Conservation (phyloP, 2,888 invertebrate genomes). For the Diadegma fenestrale region DNA sequence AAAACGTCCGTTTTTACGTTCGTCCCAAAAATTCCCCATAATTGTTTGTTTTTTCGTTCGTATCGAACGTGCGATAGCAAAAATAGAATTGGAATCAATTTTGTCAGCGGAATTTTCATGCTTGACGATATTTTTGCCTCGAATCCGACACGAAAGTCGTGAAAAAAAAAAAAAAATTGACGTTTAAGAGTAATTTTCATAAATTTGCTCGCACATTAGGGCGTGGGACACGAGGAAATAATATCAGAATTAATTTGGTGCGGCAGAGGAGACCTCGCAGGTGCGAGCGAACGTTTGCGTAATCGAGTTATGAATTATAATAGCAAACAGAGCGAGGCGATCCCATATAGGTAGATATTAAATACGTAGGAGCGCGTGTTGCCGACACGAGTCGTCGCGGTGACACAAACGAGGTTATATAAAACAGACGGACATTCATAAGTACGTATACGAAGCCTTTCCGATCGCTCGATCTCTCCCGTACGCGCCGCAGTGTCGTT, state of each 20-base stretch:
- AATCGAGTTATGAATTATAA: slow-evolving; percentile 84
- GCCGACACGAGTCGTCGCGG: slow-evolving; percentile 56
- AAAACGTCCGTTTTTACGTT: background rate
- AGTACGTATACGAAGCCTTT: slow-evolving; percentile 77
- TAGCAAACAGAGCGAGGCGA: slow-evolving; percentile 80
- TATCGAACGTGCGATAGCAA: too few species aligned
- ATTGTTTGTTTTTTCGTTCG: too few species aligned
- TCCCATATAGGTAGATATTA: slow-evolving; percentile 69
- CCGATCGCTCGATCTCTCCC: slow-evolving; percentile 64
- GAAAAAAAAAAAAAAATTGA: background rate
- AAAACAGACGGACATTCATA: slow-evolving; percentile 78
- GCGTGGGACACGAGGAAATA: slow-evolving; percentile 16
- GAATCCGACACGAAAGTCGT: background rate
- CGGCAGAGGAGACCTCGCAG: slow-evolving; percentile 76
- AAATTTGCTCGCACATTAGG: background rate
- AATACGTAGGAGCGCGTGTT: slow-evolving; percentile 24
- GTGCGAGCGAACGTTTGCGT: slow-evolving; percentile 77
- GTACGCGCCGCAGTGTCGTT: slow-evolving; percentile 59
- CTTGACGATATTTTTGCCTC: background rate
- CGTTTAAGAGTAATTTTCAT: background rate
- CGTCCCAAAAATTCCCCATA: too few species aligned
- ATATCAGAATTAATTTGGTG: slow-evolving; percentile 62
- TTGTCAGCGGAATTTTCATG: background rate
- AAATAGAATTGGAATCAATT: background rate
- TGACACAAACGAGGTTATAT: slow-evolving; percentile 82